phyloP scores from a whole-genome alignment of 1,140 invertebrate species.

The Dermatophagoides farinae region DNA sequence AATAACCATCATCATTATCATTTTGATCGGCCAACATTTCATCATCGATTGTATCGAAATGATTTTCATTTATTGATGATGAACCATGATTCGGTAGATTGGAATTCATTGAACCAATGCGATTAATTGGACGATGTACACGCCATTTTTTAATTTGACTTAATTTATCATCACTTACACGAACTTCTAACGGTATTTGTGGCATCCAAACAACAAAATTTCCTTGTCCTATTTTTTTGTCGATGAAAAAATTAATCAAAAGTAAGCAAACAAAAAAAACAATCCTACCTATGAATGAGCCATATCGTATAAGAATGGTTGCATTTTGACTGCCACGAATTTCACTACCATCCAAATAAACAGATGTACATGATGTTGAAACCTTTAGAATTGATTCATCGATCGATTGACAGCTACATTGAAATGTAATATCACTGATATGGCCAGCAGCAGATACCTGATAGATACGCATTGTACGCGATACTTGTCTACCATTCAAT shows the following conservation, averaged over 20 bases:
- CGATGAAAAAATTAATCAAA: neutral
- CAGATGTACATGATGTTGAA: constrained; percentile 80
- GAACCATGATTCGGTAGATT: neutral
- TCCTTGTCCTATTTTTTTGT: constrained; percentile 26
- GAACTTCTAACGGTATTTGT: constrained; percentile 71
- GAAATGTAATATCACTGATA: constrained; percentile 81
- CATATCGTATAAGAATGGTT: constrained; percentile 78
- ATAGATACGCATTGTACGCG: constrained; percentile 82
- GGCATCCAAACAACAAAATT: constrained; percentile 91
- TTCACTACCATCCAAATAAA: constrained; percentile 90
- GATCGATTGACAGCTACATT: constrained; percentile 78
- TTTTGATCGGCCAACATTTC: neutral
- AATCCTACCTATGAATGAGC: constrained; percentile 54
- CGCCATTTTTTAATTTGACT: constrained; percentile 74
- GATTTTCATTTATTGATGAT: neutral
- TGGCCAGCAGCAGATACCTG: constrained; percentile 79
- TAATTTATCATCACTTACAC: constrained; percentile 62
- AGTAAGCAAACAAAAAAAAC: neutral
- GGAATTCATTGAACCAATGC: neutral
- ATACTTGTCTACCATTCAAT: constrained; percentile 74
- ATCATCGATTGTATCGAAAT: neutral
- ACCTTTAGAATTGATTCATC: constrained; percentile 93
- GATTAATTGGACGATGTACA: constrained; percentile 32
- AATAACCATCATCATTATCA: neutral
- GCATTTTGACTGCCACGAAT: constrained; percentile 82